Percentiles rank a stretch among this genome's conserved stretches.
Conservation (phyloP, 1,140 invertebrate genomes). For the Aphaenogaster rudis region DNA sequence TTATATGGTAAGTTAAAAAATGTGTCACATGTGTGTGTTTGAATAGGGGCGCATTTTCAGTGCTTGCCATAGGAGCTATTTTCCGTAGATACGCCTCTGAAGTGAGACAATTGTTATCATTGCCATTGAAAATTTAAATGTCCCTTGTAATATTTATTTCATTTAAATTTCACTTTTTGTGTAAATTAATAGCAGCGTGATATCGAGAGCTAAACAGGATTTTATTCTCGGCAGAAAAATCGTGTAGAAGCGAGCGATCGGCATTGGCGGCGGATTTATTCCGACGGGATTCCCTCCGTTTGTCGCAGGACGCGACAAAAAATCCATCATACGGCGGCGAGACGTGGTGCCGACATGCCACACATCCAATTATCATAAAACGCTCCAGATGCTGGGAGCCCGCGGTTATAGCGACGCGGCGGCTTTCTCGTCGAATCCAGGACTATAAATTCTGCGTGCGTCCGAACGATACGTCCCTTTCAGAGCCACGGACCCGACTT, state of each 20-base stretch:
- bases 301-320: constrained; percentile 58
- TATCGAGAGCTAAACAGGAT: neutral
- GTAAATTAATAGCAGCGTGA: constrained; percentile 9
- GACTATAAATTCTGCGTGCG: constrained; percentile 72
- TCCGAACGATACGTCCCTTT: constrained; percentile 73
- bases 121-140: neutral
- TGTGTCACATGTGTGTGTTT: too few relatives aligned
- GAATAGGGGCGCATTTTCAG: too few relatives aligned
- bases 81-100: neutral
- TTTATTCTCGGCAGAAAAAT: neutral
- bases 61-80: too few relatives aligned
- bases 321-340: constrained; percentile 73
- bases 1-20: too few relatives aligned
- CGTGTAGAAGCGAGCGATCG: neutral
- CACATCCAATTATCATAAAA: constrained; percentile 80
- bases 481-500: constrained; percentile 61
- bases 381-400: constrained; percentile 75
- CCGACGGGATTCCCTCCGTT: constrained; percentile 46
- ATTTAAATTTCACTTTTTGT: neutral
- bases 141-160: too few relatives aligned
- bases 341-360: constrained; percentile 71
- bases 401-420: constrained; percentile 30
- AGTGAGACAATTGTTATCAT: neutral
- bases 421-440: neutral
- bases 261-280: constrained; percentile 46